Conservation (phyloP, 2,113 vertebrate genomes). For the Poicephalus meyeri region DNA sequence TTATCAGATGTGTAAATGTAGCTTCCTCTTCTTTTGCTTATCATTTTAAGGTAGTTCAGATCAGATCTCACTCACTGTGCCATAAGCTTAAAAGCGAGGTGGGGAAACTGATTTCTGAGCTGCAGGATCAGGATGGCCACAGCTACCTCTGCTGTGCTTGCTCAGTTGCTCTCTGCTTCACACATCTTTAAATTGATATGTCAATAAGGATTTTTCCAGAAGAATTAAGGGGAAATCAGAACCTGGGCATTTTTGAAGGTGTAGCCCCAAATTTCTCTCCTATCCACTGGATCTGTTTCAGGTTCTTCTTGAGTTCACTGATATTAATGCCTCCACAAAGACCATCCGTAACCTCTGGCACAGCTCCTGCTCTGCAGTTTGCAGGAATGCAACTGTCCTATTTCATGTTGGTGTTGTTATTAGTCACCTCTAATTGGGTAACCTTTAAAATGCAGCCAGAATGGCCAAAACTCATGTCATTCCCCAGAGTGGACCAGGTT, state of each 20-base stretch:
- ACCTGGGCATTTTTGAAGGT: not conserved
- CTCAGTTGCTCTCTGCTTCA: not conserved
- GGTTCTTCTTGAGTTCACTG: not conserved
- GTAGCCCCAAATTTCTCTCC: not conserved
- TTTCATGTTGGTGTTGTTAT: not conserved
- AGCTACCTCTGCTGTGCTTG: not conserved
- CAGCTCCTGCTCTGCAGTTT: not conserved
- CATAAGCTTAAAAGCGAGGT: not conserved
- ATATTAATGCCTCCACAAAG: not conserved
- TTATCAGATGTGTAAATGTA: slow-evolving; percentile 55
- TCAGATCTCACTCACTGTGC: not conserved
- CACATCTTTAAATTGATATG: not conserved
- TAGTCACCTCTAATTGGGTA: not conserved
- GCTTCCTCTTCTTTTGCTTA: not conserved
- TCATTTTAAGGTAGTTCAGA: not conserved
- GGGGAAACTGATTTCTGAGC: not conserved
- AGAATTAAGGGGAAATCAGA: not conserved
- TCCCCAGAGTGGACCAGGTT: not conserved
- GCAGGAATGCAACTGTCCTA: not conserved
- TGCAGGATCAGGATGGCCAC: not conserved
- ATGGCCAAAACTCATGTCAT: not conserved
- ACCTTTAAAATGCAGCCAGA: not conserved
- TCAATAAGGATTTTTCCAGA: not conserved
- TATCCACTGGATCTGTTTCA: not conserved
- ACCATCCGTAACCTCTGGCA: rapidly evolving